These are phyloP conservation scores for Sinhomidia bicolor DNA, from an alignment of 2,888 invertebrate species.

Conservation along the genomic window DNA sequence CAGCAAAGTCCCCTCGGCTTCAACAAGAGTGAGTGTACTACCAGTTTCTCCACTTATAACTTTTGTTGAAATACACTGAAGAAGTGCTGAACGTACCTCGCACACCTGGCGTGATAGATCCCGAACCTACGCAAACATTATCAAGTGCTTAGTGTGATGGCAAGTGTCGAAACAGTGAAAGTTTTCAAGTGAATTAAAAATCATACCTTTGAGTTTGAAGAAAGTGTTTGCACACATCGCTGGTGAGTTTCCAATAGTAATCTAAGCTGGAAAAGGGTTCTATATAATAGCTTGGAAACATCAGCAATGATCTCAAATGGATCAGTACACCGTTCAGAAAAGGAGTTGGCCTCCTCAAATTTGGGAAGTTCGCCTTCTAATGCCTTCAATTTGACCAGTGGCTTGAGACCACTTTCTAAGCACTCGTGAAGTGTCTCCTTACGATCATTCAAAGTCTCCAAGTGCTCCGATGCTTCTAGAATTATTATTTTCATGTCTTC, in stretches of 20 bases:
- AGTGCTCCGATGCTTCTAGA: slow-evolving; percentile 96
- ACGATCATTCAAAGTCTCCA: slow-evolving; percentile 96
- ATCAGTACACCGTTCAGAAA: slow-evolving; percentile 82
- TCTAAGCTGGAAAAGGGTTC: slow-evolving; percentile 95
- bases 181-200: neutral
- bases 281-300: slow-evolving; percentile 93
- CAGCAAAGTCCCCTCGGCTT: slow-evolving; percentile 70
- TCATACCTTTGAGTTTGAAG: slow-evolving; percentile 68
- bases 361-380: slow-evolving; percentile 84
- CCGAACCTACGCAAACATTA: slow-evolving; percentile 60
- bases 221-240: slow-evolving; percentile 71
- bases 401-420: slow-evolving; percentile 89
- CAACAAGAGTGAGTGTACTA: slow-evolving; percentile 59
- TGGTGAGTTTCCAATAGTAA: slow-evolving; percentile 85
- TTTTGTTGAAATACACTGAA: slow-evolving; percentile 68
- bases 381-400: slow-evolving; percentile 89
- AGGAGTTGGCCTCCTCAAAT: slow-evolving; percentile 80
- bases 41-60: slow-evolving; percentile 60
- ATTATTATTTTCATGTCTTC: slow-evolving; percentile 94
- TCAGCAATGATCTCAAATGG: slow-evolving; percentile 90
- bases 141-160: neutral
- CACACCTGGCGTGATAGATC: slow-evolving; percentile 72
- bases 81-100: slow-evolving; percentile 69
- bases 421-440: slow-evolving; percentile 90
- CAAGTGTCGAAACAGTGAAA: neutral